Evolutionary conservation across 1,140 invertebrate genomes (phyloP).

Genomic region (Drosophila bipectinata): DNA sequence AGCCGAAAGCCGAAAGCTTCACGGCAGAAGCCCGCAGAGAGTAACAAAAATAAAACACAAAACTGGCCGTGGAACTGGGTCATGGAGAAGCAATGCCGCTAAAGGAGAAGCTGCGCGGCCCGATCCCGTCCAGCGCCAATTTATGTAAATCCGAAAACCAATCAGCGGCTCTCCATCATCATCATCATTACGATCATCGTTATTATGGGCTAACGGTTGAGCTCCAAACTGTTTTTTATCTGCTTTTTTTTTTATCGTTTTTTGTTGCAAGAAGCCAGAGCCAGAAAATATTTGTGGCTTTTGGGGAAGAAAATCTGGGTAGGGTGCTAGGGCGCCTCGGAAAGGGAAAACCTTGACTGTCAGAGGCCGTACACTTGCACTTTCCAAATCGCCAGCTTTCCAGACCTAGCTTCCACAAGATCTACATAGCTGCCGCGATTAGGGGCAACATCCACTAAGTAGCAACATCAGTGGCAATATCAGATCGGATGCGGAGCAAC

Average conservation of each 20-base stretch:
- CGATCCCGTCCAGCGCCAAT: slow-evolving; percentile 56
- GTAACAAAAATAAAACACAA: slow-evolving; percentile 1
- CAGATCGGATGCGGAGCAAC: slow-evolving; percentile 28
- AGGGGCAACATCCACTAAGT: slow-evolving; percentile 6
- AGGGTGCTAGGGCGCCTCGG: not conserved
- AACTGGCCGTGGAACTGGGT: slow-evolving; percentile 55
- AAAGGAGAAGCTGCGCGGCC: slow-evolving; percentile 20
- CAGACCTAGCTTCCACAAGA: not conserved
- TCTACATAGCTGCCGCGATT: not conserved
- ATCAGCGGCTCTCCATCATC: slow-evolving; percentile 54
- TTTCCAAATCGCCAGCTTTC: slow-evolving; percentile 41
- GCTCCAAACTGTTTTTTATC: slow-evolving; percentile 51
- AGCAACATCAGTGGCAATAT: slow-evolving; percentile 16
- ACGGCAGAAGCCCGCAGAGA: no score
- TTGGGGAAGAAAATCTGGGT: not conserved
- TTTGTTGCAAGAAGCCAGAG: slow-evolving; percentile 1
- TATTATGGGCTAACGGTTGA: slow-evolving; percentile 49
- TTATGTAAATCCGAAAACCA: slow-evolving; percentile 79
- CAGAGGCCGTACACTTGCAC: slow-evolving; percentile 58
- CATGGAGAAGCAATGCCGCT: slow-evolving; percentile 46
- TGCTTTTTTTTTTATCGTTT: slow-evolving; percentile 9
- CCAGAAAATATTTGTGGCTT: slow-evolving; percentile 5
- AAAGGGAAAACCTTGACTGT: slow-evolving; percentile 39
- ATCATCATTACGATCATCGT: slow-evolving; percentile 50
- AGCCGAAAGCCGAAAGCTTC: slow-evolving; percentile 6